A percentile compares a stretch with the other conserved stretches of the same genome.
phyloP scores from a whole-genome alignment of 2,113 vertebrate genomes.

The Corydoras sp. region DNA sequence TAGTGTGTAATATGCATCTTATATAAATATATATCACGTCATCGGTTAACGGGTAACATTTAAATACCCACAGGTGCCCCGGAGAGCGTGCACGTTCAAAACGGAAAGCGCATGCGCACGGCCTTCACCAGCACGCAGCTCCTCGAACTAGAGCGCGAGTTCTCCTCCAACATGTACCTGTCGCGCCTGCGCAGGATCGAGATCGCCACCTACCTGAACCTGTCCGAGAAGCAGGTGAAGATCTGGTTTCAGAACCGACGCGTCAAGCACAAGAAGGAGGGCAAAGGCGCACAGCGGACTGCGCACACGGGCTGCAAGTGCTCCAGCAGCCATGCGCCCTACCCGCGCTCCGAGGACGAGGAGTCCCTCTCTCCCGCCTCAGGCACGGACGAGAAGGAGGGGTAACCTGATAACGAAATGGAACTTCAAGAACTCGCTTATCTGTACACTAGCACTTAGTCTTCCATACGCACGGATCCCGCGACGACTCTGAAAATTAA shows the following conservation, averaged over 20 bases:
- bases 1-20: too few species aligned
- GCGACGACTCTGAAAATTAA: too few species aligned
- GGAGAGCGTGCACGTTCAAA: constrained; percentile 79
- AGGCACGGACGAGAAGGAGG: constrained; percentile 83
- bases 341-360: constrained; percentile 88
- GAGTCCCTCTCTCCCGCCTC: constrained; percentile 90
- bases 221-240: constrained; percentile 98
- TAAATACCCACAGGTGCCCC: constrained; percentile 66
- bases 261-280: constrained; percentile 98
- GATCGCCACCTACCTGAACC: constrained; percentile 93
- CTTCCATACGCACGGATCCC: constrained; percentile 27
- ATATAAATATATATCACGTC: too few species aligned
- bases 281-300: constrained; percentile 83
- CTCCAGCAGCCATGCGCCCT: constrained; percentile 75
- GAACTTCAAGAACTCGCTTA: constrained; percentile 1
- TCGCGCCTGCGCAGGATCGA: constrained; percentile 93
- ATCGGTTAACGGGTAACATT: too few species aligned
- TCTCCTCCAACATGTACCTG: constrained; percentile 98
- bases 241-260: constrained; percentile 99
- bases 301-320: constrained; percentile 85
- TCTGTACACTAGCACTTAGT: constrained; percentile 45
- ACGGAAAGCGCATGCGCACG: constrained; percentile 95
- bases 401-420: constrained; percentile 63
- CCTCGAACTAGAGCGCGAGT: constrained; percentile 92
- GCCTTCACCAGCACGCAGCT: constrained; percentile 98